Base-by-base conservation (phyloP, 2,888 invertebrate genomes). In the Cataglyphis cursor region DNA sequence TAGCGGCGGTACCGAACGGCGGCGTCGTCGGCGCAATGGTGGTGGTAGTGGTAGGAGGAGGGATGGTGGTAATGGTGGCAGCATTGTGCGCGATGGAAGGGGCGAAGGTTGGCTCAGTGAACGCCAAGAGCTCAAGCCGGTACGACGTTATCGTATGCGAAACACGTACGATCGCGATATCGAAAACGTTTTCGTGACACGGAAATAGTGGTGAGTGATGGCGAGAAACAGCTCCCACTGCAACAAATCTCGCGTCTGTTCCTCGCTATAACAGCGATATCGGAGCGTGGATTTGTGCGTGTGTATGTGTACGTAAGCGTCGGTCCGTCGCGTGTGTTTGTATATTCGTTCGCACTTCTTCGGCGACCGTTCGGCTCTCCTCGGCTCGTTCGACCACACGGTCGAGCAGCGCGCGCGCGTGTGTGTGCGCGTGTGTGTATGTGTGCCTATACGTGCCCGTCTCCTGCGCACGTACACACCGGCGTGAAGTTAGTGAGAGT, bases 121-220 rank as follows among this genome's bases (percentile, higher is more conserved):
- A 90, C 92, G 92, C 90, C 90, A 88, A 91, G 90, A 91, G 91
- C 86, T 90, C 90, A 85, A 90, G 86, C 88, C 86, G 90, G 87
- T 75, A 54, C 82, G 74, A 73, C 74, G 78, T 65, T 64, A 41
- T 24, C 24, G 24, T 28, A 59, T 3, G 51, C 41, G 54, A 44
- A 18, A 38, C 24, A 51, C 38, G 21, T 18, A 51, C 51, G 54
- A 51, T 38, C n/a, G 35, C 41, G 70, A 24, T 48, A 28, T 35
- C 31, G 78, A 31, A 70, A 59, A 78, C 74, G 59, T 35, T 59
- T 41, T 44, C 65, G 44, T 18, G 28, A 28, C 21, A 24, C 44
- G 35, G 31, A 48, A 48, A 24, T 24, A 24, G 24, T 28, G 44
- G 24, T 10, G 24, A 64, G 28, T 24, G 21, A 64, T 38, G n/a